Conservation (phyloP, 2,113 vertebrate genomes). For the Crotalus helleri region DNA sequence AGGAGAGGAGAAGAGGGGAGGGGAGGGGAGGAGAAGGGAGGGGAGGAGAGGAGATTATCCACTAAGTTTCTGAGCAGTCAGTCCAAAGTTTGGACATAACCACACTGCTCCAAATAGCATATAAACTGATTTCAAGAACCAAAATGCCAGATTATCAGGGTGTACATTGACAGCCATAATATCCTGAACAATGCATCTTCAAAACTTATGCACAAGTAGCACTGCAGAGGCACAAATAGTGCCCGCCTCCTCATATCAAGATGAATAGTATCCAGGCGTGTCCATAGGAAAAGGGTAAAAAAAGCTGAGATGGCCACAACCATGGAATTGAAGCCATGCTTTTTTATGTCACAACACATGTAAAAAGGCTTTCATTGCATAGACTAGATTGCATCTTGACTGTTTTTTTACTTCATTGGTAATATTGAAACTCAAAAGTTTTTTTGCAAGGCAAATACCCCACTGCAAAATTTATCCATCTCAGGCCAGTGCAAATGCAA, state of each 20-base stretch:
- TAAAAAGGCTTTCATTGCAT: neutral
- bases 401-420: neutral
- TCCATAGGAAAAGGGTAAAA: neutral
- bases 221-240: neutral
- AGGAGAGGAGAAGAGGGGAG: no score
- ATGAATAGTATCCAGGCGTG: neutral
- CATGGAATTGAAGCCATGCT: neutral
- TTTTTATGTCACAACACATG: neutral
- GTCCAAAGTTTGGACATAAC: neutral
- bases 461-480: neutral
- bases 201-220: neutral
- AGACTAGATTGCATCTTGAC: neutral
- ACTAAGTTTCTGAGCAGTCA: neutral
- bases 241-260: neutral
- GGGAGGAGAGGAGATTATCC: neutral
- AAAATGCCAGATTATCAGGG: neutral
- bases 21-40: rapidly evolving
- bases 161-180: neutral
- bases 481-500: neutral
- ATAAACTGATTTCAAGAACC: neutral
- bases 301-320: neutral
- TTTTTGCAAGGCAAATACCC: neutral
- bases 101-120: neutral
- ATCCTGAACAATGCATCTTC: neutral
- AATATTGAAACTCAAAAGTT: neutral